These are phyloP conservation scores for rabbit (Oryctolagus cuniculus) DNA, from an alignment of 2,113 vertebrate species.

Conservation along the genomic window mOryCun1.1 NC_091445.1:3610001-3610500, in stretches of 20 bases:
- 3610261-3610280: constrained; percentile 45
- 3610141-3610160: constrained; percentile 10
- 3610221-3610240: constrained; percentile 68
- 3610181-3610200: constrained; percentile 50
- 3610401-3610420: background rate
- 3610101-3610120: background rate
- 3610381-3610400: constrained; percentile 67
- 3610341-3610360: constrained; percentile 45
- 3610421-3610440: constrained; percentile 48
- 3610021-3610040: constrained; percentile 8
- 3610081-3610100: background rate
- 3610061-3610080: background rate
- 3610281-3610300: constrained; percentile 62
- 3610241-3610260: constrained; percentile 66
- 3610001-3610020: background rate
- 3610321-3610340: constrained; percentile 4
- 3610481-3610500: constrained; percentile 83
- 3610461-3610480: constrained; percentile 82
- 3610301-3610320: constrained; percentile 68
- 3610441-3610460: constrained; percentile 33
- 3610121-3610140: background rate
- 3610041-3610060: background rate
- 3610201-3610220: constrained; percentile 69
- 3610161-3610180: constrained; percentile 43
- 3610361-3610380: constrained; percentile 37